These are phyloP conservation scores for Zaprionus ornatus DNA, from an alignment of 1,140 invertebrate genomes.

Conservation along the genomic window DNA sequence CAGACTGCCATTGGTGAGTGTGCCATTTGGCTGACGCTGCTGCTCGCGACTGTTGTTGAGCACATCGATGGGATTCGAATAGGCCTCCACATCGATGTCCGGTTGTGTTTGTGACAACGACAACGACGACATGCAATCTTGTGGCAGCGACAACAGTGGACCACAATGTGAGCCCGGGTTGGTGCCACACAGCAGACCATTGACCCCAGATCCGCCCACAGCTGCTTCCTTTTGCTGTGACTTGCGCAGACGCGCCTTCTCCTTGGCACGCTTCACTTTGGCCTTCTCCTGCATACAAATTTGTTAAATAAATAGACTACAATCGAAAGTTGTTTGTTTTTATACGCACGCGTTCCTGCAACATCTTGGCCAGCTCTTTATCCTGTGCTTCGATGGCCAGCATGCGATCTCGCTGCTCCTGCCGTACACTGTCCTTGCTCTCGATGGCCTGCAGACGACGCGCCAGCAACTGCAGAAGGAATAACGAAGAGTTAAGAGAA, in stretches of 20 bases:
- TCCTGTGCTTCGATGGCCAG: conserved; percentile 96
- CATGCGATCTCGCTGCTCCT: conserved; percentile 85
- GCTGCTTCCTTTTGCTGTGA: conserved; percentile 83
- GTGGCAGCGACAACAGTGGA: conserved; percentile 67
- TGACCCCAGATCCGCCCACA: conserved; percentile 72
- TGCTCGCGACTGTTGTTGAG: conserved; percentile 70
- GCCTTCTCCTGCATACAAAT: conserved; percentile 86
- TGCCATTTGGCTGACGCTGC: conserved; percentile 65
- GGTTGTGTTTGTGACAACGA: conserved; percentile 14
- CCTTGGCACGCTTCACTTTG: conserved; percentile 87
- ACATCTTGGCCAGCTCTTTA: conserved; percentile 93
- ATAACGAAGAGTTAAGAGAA: not conserved
- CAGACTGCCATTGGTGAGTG: conserved; percentile 73
- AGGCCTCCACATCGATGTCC: conserved; percentile 78
- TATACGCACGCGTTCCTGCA: conserved; percentile 91
- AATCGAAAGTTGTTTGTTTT: not conserved
- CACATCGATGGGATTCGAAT: conserved; percentile 83
- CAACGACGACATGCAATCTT: conserved; percentile 60
- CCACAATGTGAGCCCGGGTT: conserved; percentile 62
- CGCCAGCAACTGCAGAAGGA: conserved; percentile 83
- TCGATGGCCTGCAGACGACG: conserved; percentile 86
- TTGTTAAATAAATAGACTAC: not conserved
- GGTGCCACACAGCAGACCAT: conserved; percentile 69
- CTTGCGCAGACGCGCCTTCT: conserved; percentile 87
- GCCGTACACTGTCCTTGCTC: conserved; percentile 85